phyloP scores from a whole-genome alignment of 2,113 vertebrate genomes.

The Leptosomus discolor region DNA sequence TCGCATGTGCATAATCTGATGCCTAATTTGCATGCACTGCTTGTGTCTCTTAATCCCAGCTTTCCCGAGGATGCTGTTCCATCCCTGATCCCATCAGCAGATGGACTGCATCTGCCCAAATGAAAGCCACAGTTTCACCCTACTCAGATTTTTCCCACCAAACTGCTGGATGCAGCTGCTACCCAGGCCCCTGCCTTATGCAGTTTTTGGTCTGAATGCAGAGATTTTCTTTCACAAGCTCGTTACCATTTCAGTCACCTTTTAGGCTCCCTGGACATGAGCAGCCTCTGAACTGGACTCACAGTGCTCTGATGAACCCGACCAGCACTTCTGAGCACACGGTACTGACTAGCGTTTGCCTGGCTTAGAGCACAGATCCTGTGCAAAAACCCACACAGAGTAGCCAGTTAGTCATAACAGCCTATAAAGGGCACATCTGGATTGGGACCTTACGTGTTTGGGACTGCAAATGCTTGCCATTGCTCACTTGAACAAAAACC shows the following conservation, averaged over 20 bases:
- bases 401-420: not conserved
- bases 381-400: not conserved
- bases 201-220: not conserved
- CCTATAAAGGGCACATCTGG: not conserved
- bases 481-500: not conserved
- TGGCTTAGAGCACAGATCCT: not conserved
- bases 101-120: slow-evolving; percentile 32
- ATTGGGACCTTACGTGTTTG: accelerated
- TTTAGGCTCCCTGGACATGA: not conserved
- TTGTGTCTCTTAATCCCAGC: slow-evolving; percentile 43
- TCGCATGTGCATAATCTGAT: slow-evolving; percentile 26
- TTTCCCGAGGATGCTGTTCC: slow-evolving; percentile 30
- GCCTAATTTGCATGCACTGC: slow-evolving; percentile 15
- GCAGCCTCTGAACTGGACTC: not conserved
- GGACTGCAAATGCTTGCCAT: not conserved
- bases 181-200: not conserved
- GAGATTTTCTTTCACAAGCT: not conserved
- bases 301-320: not conserved
- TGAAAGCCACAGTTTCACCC: not conserved
- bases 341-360: not conserved
- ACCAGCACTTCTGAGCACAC: not conserved
- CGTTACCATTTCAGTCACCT: not conserved
- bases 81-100: slow-evolving; percentile 28
- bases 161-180: slow-evolving; percentile 11
- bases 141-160: not conserved